These are phyloP conservation scores for Streptopelia turtur DNA, from an alignment of 2,797 vertebrate species.

Conservation along the genomic window DNA sequence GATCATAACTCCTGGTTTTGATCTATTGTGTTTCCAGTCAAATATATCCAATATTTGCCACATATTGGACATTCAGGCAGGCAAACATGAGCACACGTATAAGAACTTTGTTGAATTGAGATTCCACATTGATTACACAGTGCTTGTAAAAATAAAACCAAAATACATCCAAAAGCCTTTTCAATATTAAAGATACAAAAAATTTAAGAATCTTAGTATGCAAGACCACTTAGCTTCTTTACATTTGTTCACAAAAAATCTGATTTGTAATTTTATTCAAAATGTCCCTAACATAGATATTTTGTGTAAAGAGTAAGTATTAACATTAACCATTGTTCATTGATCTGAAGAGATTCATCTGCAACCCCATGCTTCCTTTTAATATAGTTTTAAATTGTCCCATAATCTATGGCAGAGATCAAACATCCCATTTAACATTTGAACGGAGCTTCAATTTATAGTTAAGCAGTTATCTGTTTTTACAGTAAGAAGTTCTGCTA, in stretches of 20 bases:
- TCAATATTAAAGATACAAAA: background rate
- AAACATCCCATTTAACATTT: background rate
- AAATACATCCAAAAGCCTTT: background rate
- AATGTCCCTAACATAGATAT: background rate
- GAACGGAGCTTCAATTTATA: background rate
- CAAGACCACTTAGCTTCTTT: background rate
- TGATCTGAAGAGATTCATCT: background rate
- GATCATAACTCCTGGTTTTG: background rate
- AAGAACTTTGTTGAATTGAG: background rate
- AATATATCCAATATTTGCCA: background rate
- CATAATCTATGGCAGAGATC: background rate
- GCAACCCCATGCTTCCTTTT: background rate
- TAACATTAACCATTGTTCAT: background rate
- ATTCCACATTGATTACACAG: background rate
- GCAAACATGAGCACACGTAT: background rate
- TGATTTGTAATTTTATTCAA: background rate
- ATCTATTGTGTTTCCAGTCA: background rate
- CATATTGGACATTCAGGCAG: background rate
- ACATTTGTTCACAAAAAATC: background rate
- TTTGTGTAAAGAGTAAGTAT: accelerated
- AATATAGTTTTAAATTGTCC: background rate
- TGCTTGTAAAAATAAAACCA: background rate
- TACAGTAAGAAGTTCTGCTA: background rate
- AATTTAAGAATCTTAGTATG: background rate
- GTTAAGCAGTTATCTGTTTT: background rate